Evolutionary conservation across 2,797 vertebrate genomes (phyloP).

Genomic region (Cossypha dichroa): DNA sequence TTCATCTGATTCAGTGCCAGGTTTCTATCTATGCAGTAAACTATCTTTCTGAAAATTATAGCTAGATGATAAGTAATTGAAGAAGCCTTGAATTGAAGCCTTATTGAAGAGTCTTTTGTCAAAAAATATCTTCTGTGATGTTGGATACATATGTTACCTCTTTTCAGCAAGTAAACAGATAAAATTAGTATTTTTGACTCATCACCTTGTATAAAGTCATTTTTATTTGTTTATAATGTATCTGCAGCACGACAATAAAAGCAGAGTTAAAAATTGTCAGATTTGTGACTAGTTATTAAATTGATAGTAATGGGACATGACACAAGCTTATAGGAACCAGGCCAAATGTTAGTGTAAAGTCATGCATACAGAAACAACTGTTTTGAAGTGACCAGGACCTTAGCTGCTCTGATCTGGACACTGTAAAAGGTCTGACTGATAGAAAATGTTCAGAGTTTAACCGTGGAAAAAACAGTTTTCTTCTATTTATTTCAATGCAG

Average conservation of each 20-base stretch:
- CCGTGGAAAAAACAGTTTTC: not conserved
- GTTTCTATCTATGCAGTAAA: not conserved
- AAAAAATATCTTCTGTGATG: not conserved
- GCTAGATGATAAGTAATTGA: not conserved
- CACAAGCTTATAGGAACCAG: not conserved
- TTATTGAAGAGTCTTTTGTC: not conserved
- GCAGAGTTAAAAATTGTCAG: not conserved
- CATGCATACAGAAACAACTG: not conserved
- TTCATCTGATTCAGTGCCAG: not conserved
- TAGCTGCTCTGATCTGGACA: not conserved
- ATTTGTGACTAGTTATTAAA: not conserved
- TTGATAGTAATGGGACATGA: not conserved
- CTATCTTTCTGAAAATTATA: not conserved
- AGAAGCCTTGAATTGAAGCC: no score
- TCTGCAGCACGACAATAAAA: not conserved
- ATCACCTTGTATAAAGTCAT: not conserved
- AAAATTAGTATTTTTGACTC: not conserved
- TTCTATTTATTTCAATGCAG: not conserved
- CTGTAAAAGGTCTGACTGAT: not conserved
- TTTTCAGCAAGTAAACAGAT: not conserved
- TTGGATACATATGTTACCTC: not conserved
- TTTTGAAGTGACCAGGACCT: not conserved
- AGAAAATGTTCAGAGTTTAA: not conserved
- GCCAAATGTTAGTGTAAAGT: not conserved
- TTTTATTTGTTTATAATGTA: not conserved